Evolutionary conservation across 2,797 vertebrate genomes (phyloP).

Genomic region (Aselliscus stoliczkanus): DNA sequence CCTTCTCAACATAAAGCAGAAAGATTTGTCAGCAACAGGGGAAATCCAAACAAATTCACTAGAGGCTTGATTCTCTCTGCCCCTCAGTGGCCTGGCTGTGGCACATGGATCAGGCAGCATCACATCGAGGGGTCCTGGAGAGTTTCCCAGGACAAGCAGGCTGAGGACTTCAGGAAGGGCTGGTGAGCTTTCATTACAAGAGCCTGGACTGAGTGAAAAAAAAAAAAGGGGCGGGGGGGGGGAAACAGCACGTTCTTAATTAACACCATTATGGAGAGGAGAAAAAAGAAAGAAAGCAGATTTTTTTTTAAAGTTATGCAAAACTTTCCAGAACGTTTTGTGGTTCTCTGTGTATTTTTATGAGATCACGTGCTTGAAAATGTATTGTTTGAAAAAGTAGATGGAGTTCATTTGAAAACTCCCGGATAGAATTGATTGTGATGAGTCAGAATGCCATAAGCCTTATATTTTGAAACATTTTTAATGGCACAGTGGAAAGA

Average conservation of each 20-base stretch:
- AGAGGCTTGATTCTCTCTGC: neutral
- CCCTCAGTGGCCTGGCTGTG: neutral
- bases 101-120: neutral
- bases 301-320: neutral
- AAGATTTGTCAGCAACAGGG: slow-evolving; percentile 21
- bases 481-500: neutral
- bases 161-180: neutral
- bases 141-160: neutral
- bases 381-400: slow-evolving; percentile 56
- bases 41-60: slow-evolving; percentile 18
- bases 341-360: neutral
- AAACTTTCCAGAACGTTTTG: neutral
- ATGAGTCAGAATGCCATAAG: neutral
- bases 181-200: neutral
- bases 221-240: neutral
- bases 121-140: neutral
- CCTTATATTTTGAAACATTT: neutral
- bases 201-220: neutral
- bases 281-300: neutral
- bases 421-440: neutral
- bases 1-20: neutral
- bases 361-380: slow-evolving; percentile 52
- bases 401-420: neutral
- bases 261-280: neutral
- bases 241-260: neutral